Evolutionary conservation across 2,888 invertebrate species (phyloP).

Genomic region (Tolmerus cingulatus): DNA sequence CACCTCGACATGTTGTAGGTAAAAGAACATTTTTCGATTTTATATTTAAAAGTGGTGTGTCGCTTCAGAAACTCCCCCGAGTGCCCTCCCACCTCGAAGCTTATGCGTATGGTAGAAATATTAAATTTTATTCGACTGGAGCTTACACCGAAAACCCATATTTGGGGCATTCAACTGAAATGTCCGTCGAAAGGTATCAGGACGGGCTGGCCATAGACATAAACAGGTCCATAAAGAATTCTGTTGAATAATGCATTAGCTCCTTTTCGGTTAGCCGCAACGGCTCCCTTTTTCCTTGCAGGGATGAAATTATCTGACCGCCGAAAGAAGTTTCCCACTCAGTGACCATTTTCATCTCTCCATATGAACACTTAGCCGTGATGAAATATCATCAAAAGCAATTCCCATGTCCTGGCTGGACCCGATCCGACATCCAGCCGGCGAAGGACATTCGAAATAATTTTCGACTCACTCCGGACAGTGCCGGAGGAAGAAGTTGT

Average conservation of each 20-base stretch:
- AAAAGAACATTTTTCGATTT: neutral
- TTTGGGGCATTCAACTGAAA: conserved; percentile 23
- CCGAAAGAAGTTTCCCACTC: conserved; percentile 34
- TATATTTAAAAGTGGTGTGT: neutral
- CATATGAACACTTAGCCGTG: conserved; percentile 43
- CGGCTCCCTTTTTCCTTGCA: conserved; percentile 16
- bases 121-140: conserved; percentile 10
- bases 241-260: conserved; percentile 46
- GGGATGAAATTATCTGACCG: conserved; percentile 33
- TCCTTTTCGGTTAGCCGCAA: conserved; percentile 30
- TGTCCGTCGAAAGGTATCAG: neutral
- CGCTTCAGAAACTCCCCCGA: neutral
- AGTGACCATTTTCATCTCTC: conserved; percentile 28
- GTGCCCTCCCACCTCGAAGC: neutral
- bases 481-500: conserved; percentile 2
- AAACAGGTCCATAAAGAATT: conserved; percentile 43
- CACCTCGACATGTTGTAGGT: neutral
- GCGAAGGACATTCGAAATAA: conserved; percentile 42
- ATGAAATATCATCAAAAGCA: conserved; percentile 47
- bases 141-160: neutral
- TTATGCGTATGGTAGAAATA: neutral
- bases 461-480: neutral
- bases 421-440: neutral
- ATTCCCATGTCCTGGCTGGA: conserved; percentile 24
- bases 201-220: conserved; percentile 15